Evolutionary conservation across 2,113 vertebrate species (phyloP), one percentile per base, ranked within the genome.

Genomic region (Mesitornis unicolor): DNA sequence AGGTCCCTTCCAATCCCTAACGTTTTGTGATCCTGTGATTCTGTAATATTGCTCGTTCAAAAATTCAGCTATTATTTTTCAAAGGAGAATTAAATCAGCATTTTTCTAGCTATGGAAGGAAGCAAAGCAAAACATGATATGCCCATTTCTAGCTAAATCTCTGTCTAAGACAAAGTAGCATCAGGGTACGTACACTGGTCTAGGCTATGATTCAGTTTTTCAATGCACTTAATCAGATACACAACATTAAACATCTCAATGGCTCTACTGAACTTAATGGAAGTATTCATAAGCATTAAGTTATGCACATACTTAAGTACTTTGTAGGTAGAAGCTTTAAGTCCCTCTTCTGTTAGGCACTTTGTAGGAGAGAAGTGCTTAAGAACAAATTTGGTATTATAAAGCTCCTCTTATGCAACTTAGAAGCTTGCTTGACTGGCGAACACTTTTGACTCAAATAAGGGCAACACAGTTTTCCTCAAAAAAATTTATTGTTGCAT

Each of bases 391-490:
- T 25, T 64, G 21, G 5, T 43, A 21, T 68, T 76, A 36, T 15
- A 79, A 75, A 85, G 20, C 8, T n/a, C 7, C 3, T 47, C 50
- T 45, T 61, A 33, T 28, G 17, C 13, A 54, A 22, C 0, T 36
- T 13, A 84, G 57, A 64, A 45, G 3, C 7, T 40, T 78, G 13
- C 10, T 33, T 78, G 45, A 24, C 14, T 33, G 57, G 7, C 11
- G 83, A 42, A 70, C 4, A 24, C 4, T 43, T 3, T 10, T 53
- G 11, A 57, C 13, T 75, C 15, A 21, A 26, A 12, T n/a, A 16
- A 45, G 14, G 10, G 50, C 25, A 63, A 13, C 5, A 59, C 2
- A 3, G 6, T 18, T 59, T 35, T 24, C 11, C 1, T 1, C 1
- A 0, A 1, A 14, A 18, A 64, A 48, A 11, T 10, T 7, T 29